Percentiles rank a stretch among this genome's conserved stretches.
phyloP scores from a whole-genome alignment of 2,888 invertebrate species.

The Neoaliturus tenellus region DNA sequence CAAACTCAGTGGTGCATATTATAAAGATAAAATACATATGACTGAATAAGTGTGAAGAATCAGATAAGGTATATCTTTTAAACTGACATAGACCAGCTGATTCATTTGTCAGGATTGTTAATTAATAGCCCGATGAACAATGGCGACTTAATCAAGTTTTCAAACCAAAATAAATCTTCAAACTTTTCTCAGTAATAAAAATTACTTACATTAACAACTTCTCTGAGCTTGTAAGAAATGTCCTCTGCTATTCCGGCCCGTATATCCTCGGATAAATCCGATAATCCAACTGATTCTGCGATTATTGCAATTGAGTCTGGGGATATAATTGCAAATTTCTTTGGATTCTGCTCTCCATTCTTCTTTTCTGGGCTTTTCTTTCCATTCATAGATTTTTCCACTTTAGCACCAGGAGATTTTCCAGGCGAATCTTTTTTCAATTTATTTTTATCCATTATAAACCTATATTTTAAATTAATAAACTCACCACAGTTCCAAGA shows the following conservation, averaged over 20 bases:
- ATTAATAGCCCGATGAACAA: not conserved
- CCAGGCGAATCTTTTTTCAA: not conserved
- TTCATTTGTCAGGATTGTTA: too few relatives aligned
- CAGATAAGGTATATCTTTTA: too few relatives aligned
- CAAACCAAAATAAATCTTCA: not conserved
- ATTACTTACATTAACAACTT: slow-evolving; percentile 74
- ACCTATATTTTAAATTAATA: not conserved
- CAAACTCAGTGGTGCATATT: too few relatives aligned
- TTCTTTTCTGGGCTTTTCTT: slow-evolving; percentile 24
- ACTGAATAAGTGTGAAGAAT: too few relatives aligned
- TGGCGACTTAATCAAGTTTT: not conserved
- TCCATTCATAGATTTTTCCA: not conserved
- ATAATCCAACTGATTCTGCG: slow-evolving; percentile 61
- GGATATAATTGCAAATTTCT: slow-evolving; percentile 37
- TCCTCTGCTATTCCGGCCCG: slow-evolving; percentile 74
- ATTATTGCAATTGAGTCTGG: slow-evolving; percentile 56
- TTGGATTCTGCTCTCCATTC: slow-evolving; percentile 28
- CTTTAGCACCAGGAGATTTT: slow-evolving; percentile 24
- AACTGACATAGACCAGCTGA: not conserved
- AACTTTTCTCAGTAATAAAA: too few relatives aligned
- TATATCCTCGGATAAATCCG: slow-evolving; percentile 70
- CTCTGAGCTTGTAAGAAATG: slow-evolving; percentile 75
- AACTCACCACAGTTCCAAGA: too few relatives aligned
- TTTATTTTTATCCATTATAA: slow-evolving; percentile 63
- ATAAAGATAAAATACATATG: too few relatives aligned